phyloP scores from a whole-genome alignment of 2,113 vertebrate genomes.

The Andinoacara biseriatus region DNA sequence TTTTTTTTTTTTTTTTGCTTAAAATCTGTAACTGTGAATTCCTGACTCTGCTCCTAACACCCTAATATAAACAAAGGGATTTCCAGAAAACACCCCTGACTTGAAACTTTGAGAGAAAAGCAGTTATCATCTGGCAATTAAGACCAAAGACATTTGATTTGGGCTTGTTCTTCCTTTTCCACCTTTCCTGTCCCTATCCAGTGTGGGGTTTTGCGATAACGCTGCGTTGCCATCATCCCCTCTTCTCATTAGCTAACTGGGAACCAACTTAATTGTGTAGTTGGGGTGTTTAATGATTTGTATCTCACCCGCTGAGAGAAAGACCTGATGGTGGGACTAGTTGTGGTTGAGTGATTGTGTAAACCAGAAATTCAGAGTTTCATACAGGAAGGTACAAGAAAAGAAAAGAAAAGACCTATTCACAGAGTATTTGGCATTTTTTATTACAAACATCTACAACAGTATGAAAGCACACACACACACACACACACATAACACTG shows the following conservation, averaged over 20 bases:
- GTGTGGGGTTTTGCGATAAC: slow-evolving; percentile 25
- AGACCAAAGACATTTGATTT: background rate
- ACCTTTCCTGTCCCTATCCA: slow-evolving; percentile 10
- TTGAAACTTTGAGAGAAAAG: background rate
- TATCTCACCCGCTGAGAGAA: slow-evolving; percentile 3
- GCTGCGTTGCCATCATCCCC: background rate
- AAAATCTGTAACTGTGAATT: background rate
- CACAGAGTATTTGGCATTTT: slow-evolving; percentile 17
- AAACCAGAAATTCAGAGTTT: slow-evolving; percentile 28
- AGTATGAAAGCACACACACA: slow-evolving; percentile 6
- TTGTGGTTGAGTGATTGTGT: background rate
- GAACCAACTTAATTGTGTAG: background rate
- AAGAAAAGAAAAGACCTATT: background rate
- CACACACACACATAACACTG: slow-evolving; percentile 22
- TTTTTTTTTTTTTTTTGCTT: no score
- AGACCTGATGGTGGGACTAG: background rate
- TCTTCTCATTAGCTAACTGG: background rate
- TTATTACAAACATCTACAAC: slow-evolving; percentile 66
- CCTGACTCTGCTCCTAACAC: background rate
- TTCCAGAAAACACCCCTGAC: background rate
- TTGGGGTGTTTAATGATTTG: background rate
- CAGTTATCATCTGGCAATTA: background rate
- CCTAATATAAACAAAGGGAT: background rate
- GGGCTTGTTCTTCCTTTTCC: background rate
- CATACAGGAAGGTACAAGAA: slow-evolving; percentile 27